Percentiles rank a stretch among this genome's conserved stretches.
These are phyloP conservation scores for Camponotus vicinus DNA, from an alignment of 1,140 invertebrate species.

Conservation along the genomic window DNA sequence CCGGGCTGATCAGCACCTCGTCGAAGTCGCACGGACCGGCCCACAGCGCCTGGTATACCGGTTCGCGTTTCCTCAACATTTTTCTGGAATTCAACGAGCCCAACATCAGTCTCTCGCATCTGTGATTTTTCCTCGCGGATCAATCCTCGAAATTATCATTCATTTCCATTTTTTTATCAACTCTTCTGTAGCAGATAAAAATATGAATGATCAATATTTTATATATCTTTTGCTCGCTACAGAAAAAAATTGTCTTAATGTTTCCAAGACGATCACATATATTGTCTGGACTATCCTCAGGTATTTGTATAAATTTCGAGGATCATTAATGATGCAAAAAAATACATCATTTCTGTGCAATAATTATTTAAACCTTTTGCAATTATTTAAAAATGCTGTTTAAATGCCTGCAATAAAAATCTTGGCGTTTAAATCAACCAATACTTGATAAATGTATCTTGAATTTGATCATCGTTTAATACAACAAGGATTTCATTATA, in stretches of 20 bases:
- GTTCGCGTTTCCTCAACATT: conserved; percentile 90
- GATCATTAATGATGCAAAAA: neutral
- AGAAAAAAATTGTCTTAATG: neutral
- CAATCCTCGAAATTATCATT: neutral
- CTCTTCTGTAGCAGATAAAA: no score
- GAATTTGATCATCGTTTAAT: neutral
- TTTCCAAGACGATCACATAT: neutral
- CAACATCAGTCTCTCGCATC: no score
- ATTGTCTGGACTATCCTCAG: neutral
- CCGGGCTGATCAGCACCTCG: conserved; percentile 96
- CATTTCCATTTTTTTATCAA: neutral
- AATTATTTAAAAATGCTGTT: neutral
- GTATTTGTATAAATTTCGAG: neutral
- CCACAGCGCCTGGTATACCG: conserved; percentile 96
- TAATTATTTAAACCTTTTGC: neutral
- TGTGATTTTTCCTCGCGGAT: neutral
- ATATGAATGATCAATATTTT: neutral
- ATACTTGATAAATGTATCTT: no score
- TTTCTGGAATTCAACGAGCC: conserved; percentile 86
- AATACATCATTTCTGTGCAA: neutral
- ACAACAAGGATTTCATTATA: neutral
- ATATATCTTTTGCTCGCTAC: neutral
- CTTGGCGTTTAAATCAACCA: neutral
- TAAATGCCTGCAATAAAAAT: neutral
- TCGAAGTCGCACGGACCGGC: conserved; percentile 95